phyloP scores from a whole-genome alignment of 2,888 invertebrate species.

The Asteroscopus sphinx region DNA sequence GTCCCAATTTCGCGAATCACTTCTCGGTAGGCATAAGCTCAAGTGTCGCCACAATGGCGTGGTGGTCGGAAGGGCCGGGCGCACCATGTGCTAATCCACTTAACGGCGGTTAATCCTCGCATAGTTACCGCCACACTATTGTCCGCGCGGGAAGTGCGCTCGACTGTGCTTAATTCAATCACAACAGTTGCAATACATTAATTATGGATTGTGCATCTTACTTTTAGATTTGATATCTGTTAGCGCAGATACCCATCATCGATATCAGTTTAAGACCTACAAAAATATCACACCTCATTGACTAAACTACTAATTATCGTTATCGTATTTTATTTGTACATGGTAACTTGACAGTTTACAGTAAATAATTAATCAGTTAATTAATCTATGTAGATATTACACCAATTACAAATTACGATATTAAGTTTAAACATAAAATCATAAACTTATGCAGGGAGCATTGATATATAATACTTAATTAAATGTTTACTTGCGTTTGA shows the following conservation, averaged over 20 bases:
- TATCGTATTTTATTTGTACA: too few species aligned
- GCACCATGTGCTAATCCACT: conserved; percentile 82
- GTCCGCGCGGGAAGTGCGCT: conserved; percentile 62
- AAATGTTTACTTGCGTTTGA: too few species aligned
- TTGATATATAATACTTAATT: too few species aligned
- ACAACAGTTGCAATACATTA: conserved; percentile 65
- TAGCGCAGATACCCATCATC: not conserved
- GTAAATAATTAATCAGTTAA: too few species aligned
- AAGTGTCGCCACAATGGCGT: conserved; percentile 54
- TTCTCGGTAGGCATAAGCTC: conserved; percentile 42
- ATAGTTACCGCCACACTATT: conserved; percentile 61
- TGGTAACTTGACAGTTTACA: too few species aligned
- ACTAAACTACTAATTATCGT: too few species aligned
- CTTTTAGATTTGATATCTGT: conserved; percentile 1
- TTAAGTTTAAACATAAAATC: too few species aligned
- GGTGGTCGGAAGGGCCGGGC: conserved; percentile 68
- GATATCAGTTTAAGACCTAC: too few species aligned
- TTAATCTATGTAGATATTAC: too few species aligned
- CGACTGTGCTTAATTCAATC: conserved; percentile 75
- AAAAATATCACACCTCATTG: too few species aligned
- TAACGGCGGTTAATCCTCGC: conserved; percentile 74
- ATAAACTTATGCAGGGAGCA: too few species aligned
- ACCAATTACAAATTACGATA: too few species aligned
- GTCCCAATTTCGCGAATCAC: conserved; percentile 42
- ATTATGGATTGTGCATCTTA: conserved; percentile 28